These are phyloP conservation scores for Oligia fasciuncula DNA, from an alignment of 2,888 invertebrate genomes.

Conservation along the genomic window DNA sequence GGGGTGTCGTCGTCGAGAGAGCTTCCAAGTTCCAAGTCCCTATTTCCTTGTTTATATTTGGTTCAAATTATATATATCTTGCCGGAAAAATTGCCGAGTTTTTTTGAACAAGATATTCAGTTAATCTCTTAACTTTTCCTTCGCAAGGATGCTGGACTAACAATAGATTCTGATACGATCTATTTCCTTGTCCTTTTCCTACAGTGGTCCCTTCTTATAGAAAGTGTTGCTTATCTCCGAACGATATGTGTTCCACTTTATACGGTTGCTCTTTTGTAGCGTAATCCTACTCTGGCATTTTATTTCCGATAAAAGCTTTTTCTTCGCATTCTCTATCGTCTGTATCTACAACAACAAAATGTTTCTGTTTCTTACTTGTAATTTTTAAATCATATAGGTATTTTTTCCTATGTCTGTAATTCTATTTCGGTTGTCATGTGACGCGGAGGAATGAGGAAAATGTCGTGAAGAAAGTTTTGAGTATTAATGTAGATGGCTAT, in stretches of 20 bases:
- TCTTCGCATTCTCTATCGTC: constrained; percentile 29
- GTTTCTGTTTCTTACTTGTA: background rate
- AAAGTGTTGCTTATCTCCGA: constrained; percentile 48
- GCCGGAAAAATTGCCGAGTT: constrained; percentile 7
- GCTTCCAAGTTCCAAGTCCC: constrained; percentile 20
- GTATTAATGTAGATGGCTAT: background rate
- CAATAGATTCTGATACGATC: constrained; percentile 48
- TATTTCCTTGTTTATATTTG: constrained; percentile 42
- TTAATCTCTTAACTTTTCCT: constrained; percentile 44
- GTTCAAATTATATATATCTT: constrained; percentile 32
- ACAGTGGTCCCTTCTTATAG: constrained; percentile 42
- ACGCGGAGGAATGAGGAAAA: background rate
- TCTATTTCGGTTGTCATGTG: background rate
- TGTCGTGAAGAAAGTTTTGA: background rate
- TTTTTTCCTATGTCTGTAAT: background rate
- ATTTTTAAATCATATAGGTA: constrained; percentile 25
- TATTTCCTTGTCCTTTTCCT: constrained; percentile 33
- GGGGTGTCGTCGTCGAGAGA: constrained; percentile 22
- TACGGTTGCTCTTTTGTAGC: constrained; percentile 29
- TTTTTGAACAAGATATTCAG: constrained; percentile 34
- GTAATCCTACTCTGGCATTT: constrained; percentile 49
- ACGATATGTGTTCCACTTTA: constrained; percentile 42
- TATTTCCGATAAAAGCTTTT: constrained; percentile 55
- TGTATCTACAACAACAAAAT: constrained; percentile 26
- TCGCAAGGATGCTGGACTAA: constrained; percentile 31